Evolutionary conservation across 2,888 invertebrate species (phyloP), one percentile per base, ranked within the genome.

Genomic region (Patella depressa): DNA sequence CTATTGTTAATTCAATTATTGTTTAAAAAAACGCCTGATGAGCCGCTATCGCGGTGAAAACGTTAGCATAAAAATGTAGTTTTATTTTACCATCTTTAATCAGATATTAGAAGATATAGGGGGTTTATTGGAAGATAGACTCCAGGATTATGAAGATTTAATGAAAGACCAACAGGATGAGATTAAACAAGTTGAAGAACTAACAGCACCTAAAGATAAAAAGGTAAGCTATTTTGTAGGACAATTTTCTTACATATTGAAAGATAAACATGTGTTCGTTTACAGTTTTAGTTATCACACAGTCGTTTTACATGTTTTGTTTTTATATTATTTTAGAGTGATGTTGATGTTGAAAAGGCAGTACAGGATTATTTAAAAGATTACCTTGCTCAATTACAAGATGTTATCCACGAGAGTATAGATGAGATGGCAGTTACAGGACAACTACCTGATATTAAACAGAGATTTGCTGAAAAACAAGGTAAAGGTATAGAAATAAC

Each of bases 391-490:
- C 71, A 71, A 29, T n/a, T 78, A 57, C 71, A 78, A 53, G 69
- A 72, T 45, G 78, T 75, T 53, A 57, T 78, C 71, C 45, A 57
- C 34, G 74, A 78, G 34, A 78, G 78, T 54, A 78, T 78, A 53
- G 74, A 71, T 3, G 74, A 78, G 29, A 45, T 78, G 57, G 11
- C 69, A 17, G 57, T 53, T 29, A 75, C 78, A 53, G 78, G 78
- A 15, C 53, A 57, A 17, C 57, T 75, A 11, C 78, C 78, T 7
- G 75, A 78, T 73, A 45, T 78, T 14, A 53, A 78, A 57, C 19
- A 74, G 72, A 78, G 71, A 59, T 19, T 78, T 29, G 71, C n/a
- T 14, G 53, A 53, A 19, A 72, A 59, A 73, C 69, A 65, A 55
- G 69, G 34, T 9, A 45, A 73, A 57, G 77, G 74, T 77, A 53